Conservation (phyloP, 2,888 invertebrate species). For the Tyria jacobaeae region DNA sequence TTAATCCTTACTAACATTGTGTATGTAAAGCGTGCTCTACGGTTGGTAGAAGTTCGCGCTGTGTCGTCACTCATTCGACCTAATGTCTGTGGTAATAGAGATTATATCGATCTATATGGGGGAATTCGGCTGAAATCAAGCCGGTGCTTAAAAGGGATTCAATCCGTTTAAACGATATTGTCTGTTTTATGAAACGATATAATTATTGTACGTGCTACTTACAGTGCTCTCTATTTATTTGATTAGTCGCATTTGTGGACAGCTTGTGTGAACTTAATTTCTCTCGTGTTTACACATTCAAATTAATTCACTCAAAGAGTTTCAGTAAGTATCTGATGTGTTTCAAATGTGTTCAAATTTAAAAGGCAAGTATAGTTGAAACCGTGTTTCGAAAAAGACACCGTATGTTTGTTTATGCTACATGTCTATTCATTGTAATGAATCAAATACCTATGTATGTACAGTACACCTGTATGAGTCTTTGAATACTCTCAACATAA, state of each 20-base stretch:
- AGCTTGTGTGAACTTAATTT: slow-evolving; percentile 12
- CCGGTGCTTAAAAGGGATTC: slow-evolving; percentile 75
- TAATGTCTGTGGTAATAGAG: slow-evolving; percentile 70
- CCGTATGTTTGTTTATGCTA: background rate
- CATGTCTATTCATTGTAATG: background rate
- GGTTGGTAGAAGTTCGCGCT: slow-evolving; percentile 53
- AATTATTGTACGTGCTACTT: slow-evolving; percentile 61
- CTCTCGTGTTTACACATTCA: slow-evolving; percentile 34
- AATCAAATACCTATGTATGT: background rate
- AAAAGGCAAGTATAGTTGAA: background rate
- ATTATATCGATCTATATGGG: slow-evolving; percentile 63
- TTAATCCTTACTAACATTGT: slow-evolving; percentile 80
- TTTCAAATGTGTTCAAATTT: background rate
- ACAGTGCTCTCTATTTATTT: slow-evolving; percentile 57
- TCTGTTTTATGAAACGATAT: slow-evolving; percentile 67
- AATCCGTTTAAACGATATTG: slow-evolving; percentile 71
- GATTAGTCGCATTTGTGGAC: slow-evolving; percentile 50
- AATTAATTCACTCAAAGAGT: slow-evolving; percentile 7
- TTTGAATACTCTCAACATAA: background rate
- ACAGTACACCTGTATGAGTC: background rate
- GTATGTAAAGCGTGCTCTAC: slow-evolving; percentile 60
- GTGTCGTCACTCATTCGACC: slow-evolving; percentile 63
- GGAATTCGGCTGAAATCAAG: slow-evolving; percentile 74
- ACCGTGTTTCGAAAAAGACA: background rate
- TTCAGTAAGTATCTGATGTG: background rate